These are phyloP conservation scores for Temnothorax ravouxi DNA, from an alignment of 2,888 invertebrate genomes.

Conservation along the genomic window DNA sequence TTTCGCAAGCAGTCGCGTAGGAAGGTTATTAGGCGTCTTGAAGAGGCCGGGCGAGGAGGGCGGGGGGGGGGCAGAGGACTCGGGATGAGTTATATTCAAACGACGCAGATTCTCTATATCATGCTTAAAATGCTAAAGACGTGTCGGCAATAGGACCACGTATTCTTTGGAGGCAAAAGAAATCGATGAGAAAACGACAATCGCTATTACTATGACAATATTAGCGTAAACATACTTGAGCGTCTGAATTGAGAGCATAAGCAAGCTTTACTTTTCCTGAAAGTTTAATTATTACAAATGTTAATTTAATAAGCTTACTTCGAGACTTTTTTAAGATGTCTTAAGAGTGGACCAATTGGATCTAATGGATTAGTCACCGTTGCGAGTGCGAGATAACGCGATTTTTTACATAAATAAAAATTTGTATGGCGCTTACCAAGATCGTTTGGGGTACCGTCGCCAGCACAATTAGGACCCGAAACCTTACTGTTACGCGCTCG, in stretches of 20 bases:
- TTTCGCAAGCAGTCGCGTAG: conserved; percentile 70
- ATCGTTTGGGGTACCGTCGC: conserved; percentile 48
- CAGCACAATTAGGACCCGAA: conserved; percentile 70
- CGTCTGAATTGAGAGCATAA: background rate
- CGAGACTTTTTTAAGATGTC: background rate
- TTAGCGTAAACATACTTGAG: background rate
- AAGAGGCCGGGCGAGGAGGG: conserved; percentile 24
- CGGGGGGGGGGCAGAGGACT: background rate
- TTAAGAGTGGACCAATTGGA: background rate
- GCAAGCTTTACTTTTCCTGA: background rate
- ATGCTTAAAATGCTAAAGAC: conserved; percentile 47
- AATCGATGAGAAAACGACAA: conserved; percentile 14
- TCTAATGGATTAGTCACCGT: background rate
- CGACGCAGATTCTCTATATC: conserved; percentile 62
- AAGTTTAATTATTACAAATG: background rate
- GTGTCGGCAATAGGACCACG: background rate
- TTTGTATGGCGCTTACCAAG: conserved; percentile 34
- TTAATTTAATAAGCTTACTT: background rate
- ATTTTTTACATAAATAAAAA: conserved; percentile 25
- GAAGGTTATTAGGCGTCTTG: conserved; percentile 72
- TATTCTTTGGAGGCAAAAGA: conserved; percentile 9
- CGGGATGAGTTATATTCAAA: conserved; percentile 65
- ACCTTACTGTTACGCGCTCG: conserved; percentile 67
- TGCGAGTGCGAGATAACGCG: background rate
- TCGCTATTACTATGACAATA: background rate